Evolutionary conservation across 2,888 invertebrate genomes (phyloP), one percentile per base, ranked within the genome.

Genomic region (Zygothrica quintamaculata): DNA sequence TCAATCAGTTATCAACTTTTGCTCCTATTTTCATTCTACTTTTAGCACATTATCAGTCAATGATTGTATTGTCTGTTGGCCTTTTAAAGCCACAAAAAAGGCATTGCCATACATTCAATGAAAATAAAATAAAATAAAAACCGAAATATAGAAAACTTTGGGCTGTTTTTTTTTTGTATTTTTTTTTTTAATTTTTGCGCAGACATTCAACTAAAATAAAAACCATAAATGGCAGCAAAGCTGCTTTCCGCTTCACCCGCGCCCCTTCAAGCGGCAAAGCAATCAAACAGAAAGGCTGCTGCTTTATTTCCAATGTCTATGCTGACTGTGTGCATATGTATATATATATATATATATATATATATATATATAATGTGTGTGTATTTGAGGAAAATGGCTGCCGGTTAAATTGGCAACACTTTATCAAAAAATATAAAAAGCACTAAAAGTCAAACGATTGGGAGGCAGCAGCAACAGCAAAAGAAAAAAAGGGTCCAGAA

Each of bases 361-460:
- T 60, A 43, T 53, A 16, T 46, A 34, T 42, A 9, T 56, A 13
- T 42, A 61, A 13, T 51, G 39, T 59, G 62, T 71, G 44, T 71
- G 52, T 47, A 42, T 50, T 57, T 44, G 46, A 71, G 50, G 65
- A 84, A 84, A 84, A 71, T 81, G 82, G 82, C 82, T 84, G 77
- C 71, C 77, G 77, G 82, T 77, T 84, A 82, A 82, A 82, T 84
- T 84, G 82, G 84, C 84, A 82, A 82, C 84, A 82, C 84, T 82
- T 82, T 82, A 79, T 84, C 81, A 84, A 82, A 82, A 84, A 80
- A 82, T 80, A 81, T 81, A 80, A 81, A 81, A 81, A 76, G 76
- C 82, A 81, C 79, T 80, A 82, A 81, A 82, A 82, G 80, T 80
- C 80, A 80, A 78, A 73, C 75, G 69, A 61, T 76, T 74, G 60